Evolutionary conservation across 2,797 vertebrate species (phyloP).

Genomic region (Tinamus major): DNA sequence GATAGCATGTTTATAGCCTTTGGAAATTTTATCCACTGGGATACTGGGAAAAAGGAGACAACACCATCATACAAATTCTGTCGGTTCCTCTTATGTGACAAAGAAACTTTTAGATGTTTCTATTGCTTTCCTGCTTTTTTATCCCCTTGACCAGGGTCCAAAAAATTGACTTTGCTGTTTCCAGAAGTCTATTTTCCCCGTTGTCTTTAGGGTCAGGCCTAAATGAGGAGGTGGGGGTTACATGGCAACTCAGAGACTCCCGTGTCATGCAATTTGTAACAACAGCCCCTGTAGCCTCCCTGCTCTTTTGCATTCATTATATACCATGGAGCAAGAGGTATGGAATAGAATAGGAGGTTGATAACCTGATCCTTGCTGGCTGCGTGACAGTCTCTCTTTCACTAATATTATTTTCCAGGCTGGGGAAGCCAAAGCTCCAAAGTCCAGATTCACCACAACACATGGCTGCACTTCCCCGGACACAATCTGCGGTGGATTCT

Average conservation of each 20-base stretch:
- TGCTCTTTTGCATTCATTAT: not conserved
- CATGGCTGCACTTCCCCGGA: slow-evolving; percentile 98
- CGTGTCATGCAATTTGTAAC: not conserved
- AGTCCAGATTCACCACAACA: slow-evolving; percentile 99
- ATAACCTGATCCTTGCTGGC: not conserved
- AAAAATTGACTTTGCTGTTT: not conserved
- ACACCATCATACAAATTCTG: rapidly evolving
- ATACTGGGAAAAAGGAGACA: not conserved
- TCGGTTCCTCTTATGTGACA: not conserved
- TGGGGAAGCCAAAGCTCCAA: slow-evolving; percentile 99
- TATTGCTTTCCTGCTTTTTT: rapidly evolving
- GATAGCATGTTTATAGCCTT: not conserved
- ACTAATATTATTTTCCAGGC: slow-evolving; percentile 76
- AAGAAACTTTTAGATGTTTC: not conserved
- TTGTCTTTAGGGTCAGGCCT: not conserved
- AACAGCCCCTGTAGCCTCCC: not conserved
- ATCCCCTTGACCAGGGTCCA: not conserved
- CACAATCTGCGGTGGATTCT: slow-evolving; percentile 98
- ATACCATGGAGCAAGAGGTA: not conserved
- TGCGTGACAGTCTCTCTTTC: not conserved
- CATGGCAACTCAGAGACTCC: not conserved
- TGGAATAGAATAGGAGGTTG: not conserved
- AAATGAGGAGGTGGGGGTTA: not conserved
- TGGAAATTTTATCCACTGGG: not conserved
- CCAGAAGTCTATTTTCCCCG: not conserved